These are phyloP conservation scores for Antheraea mylitta DNA, from an alignment of 1,140 invertebrate genomes.

Conservation along the genomic window DNA sequence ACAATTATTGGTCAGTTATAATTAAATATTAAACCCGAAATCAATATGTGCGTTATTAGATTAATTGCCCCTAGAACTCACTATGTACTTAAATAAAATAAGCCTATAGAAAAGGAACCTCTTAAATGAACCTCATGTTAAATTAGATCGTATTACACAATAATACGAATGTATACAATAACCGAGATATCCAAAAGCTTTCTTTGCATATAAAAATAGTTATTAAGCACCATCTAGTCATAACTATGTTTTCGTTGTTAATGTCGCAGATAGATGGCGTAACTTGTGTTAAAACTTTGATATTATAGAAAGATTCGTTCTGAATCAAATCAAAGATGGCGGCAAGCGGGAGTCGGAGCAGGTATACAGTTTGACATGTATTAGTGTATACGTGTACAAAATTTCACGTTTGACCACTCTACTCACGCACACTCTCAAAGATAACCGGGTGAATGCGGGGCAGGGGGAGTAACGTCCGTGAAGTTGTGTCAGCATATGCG, in stretches of 20 bases:
- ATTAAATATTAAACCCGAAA: too few species aligned
- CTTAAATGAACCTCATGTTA: too few species aligned
- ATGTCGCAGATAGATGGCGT: conserved; percentile 43
- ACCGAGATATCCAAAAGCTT: too few species aligned
- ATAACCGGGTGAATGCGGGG: conserved; percentile 68
- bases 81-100: too few species aligned
- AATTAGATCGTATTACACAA: too few species aligned
- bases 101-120: too few species aligned
- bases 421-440: conserved; percentile 51
- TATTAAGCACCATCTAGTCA: conserved; percentile 24
- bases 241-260: background rate
- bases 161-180: too few species aligned
- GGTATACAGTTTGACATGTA: conserved; percentile 61
- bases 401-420: conserved; percentile 78
- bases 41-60: too few species aligned
- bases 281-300: conserved; percentile 30
- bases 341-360: conserved; percentile 66
- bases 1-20: too few species aligned
- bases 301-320: conserved; percentile 42
- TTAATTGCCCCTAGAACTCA: too few species aligned
- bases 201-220: background rate
- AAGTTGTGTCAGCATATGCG: conserved; percentile 87
- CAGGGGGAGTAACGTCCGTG: conserved; percentile 79
- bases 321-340: conserved; percentile 71
- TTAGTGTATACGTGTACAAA: conserved; percentile 66